Conservation (phyloP, 1,140 invertebrate genomes). For the Drosophila trapezifrons region DNA sequence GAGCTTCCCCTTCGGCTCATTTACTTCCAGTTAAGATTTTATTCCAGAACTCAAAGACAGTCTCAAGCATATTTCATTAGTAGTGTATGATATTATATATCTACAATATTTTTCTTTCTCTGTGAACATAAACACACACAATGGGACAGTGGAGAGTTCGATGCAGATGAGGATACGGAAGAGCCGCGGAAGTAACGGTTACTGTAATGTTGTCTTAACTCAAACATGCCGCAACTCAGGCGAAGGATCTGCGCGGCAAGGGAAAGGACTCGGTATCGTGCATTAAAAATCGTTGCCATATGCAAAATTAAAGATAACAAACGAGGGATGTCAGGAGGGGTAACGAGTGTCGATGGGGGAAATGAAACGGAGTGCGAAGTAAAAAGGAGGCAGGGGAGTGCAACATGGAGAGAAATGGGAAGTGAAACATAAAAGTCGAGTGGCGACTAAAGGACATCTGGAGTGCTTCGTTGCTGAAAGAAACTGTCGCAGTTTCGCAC, state of each 20-base stretch:
- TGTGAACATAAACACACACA: slow-evolving; percentile 3
- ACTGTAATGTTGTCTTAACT: slow-evolving; percentile 81
- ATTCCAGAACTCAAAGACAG: too few species aligned
- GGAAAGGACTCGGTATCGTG: slow-evolving; percentile 60
- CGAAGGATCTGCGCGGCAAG: slow-evolving; percentile 14
- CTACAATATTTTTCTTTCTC: neutral
- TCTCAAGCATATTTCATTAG: too few species aligned
- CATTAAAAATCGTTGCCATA: slow-evolving; percentile 82
- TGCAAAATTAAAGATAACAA: slow-evolving; percentile 80
- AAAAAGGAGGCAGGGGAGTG: too few species aligned
- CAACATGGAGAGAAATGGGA: slow-evolving; percentile 6
- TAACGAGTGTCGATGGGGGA: neutral
- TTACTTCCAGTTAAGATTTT: too few species aligned
- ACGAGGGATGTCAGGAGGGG: slow-evolving; percentile 36
- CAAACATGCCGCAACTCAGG: slow-evolving; percentile 70
- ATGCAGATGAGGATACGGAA: slow-evolving; percentile 54
- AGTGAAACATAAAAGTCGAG: slow-evolving; percentile 11
- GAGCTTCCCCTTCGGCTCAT: too few species aligned
- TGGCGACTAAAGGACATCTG: slow-evolving; percentile 8
- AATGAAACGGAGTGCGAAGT: slow-evolving; percentile 17
- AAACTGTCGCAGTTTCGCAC: neutral
- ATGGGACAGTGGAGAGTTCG: slow-evolving; percentile 30
- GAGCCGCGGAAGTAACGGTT: slow-evolving; percentile 55
- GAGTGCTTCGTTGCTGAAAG: neutral
- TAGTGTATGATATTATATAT: too few species aligned